Evolutionary conservation across 1,140 invertebrate genomes (phyloP).

Genomic region (Cyrtorhinus lividipennis): DNA sequence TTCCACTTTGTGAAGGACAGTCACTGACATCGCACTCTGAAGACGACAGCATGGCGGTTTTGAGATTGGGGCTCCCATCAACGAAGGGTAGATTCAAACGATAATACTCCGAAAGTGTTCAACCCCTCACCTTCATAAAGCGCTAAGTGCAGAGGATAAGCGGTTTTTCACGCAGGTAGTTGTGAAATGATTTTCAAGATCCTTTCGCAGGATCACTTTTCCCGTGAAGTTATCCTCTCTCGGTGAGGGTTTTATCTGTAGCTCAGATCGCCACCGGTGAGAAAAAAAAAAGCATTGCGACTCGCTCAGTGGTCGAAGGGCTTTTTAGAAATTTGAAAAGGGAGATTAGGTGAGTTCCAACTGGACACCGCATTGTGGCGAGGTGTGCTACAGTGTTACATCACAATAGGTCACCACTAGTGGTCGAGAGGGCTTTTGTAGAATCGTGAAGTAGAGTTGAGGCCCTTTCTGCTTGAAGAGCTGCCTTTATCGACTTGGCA

Average conservation of each 20-base stretch:
- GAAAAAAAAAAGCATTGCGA: neutral
- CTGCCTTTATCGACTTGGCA: too few species aligned
- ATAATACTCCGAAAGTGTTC: neutral
- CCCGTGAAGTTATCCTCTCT: neutral
- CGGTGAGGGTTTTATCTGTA: neutral
- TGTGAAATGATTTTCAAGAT: neutral
- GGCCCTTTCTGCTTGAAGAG: too few species aligned
- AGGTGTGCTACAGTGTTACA: neutral
- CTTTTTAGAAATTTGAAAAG: neutral
- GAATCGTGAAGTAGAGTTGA: neutral
- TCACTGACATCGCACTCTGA: too few species aligned
- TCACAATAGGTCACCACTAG: neutral
- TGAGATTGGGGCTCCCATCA: too few species aligned
- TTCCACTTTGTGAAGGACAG: too few species aligned
- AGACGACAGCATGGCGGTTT: too few species aligned
- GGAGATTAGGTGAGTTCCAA: neutral
- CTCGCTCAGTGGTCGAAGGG: neutral
- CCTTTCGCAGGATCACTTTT: neutral
- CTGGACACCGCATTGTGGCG: constrained; percentile 2
- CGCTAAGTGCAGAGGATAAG: neutral
- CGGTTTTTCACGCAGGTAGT: constrained; percentile 4
- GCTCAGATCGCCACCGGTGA: neutral
- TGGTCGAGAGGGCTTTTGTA: neutral
- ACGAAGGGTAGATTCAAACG: neutral
- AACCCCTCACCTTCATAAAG: neutral